Percentiles rank a stretch among this genome's conserved stretches.
Conservation (phyloP, 1,140 invertebrate species). For the Druon quercuslanigerum region DNA sequence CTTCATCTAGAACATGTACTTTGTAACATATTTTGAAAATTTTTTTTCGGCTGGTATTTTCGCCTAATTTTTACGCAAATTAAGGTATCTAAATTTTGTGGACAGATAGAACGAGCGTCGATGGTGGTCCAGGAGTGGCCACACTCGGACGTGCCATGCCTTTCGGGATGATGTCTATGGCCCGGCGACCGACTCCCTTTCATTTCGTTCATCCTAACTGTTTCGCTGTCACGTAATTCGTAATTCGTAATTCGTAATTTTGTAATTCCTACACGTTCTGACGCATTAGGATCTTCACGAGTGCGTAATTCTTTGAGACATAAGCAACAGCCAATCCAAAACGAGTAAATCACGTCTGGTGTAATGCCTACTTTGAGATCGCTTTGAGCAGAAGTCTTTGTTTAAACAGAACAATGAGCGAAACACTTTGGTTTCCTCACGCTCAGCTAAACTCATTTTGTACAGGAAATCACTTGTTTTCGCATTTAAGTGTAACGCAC, state of each 20-base stretch:
- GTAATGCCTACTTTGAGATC: slow-evolving; percentile 1
- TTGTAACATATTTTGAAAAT: no score
- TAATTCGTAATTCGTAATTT: no score
- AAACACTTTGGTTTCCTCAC: neutral
- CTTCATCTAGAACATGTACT: no score
- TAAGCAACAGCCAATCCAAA: slow-evolving; percentile 22
- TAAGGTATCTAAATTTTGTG: no score
- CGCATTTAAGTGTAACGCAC: neutral
- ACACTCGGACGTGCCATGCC: neutral
- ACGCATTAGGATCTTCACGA: slow-evolving; percentile 27
- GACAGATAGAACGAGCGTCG: neutral
- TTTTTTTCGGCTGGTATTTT: no score
- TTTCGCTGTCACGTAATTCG: slow-evolving; percentile 17
- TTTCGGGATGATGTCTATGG: slow-evolving; percentile 7
- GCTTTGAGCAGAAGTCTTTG: slow-evolving; percentile 9
- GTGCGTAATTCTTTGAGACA: slow-evolving; percentile 17
- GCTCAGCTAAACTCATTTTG: neutral
- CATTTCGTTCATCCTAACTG: neutral
- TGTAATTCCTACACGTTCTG: slow-evolving; percentile 19
- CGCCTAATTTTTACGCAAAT: no score
- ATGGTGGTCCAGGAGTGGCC: slow-evolving; percentile 7
- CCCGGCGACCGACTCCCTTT: slow-evolving; percentile 1
- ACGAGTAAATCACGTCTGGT: neutral
- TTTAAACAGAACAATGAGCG: slow-evolving; percentile 5
- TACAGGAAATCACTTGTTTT: neutral